These are phyloP conservation scores for Sphaerophoria taeniata DNA, from an alignment of 2,888 invertebrate species.

Conservation along the genomic window DNA sequence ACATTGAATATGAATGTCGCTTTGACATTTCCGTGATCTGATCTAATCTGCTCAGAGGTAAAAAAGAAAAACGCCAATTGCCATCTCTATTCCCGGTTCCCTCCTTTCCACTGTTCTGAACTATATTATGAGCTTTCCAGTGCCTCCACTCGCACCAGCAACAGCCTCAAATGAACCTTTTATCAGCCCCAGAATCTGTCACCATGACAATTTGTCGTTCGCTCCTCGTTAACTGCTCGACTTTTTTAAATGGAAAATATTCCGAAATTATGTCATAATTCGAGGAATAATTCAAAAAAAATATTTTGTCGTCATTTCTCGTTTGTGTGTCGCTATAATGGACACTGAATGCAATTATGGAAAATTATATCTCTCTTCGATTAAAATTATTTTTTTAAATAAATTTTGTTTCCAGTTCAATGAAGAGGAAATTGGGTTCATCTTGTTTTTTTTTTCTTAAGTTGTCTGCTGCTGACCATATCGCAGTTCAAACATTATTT, in stretches of 20 bases:
- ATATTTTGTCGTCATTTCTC: conserved; percentile 17
- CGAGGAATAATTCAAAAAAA: conserved; percentile 36
- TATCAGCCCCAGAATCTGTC: neutral
- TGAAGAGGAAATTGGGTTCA: conserved; percentile 19
- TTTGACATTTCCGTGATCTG: too few relatives aligned
- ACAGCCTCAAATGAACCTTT: too few relatives aligned
- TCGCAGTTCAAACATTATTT: conserved; percentile 60
- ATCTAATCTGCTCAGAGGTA: too few relatives aligned
- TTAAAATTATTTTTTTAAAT: conserved; percentile 48
- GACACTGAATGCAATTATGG: conserved; percentile 54
- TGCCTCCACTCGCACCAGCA: too few relatives aligned
- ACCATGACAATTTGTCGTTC: neutral
- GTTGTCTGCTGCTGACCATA: conserved; percentile 39
- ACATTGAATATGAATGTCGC: too few relatives aligned
- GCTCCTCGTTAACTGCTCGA: conserved; percentile 24
- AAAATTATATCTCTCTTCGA: conserved; percentile 37
- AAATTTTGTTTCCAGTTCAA: conserved; percentile 57
- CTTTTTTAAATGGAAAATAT: conserved; percentile 49
- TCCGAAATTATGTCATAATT: conserved; percentile 52
- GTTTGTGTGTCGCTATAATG: neutral
- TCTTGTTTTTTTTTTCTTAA: neutral
- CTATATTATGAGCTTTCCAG: too few relatives aligned
- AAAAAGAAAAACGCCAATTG: too few relatives aligned
- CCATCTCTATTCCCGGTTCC: too few relatives aligned
- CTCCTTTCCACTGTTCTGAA: too few relatives aligned